Percentiles rank a stretch among this genome's conserved stretches.
Conservation (phyloP, 2,113 vertebrate genomes). For the Corythoichthys haematopterus region DNA sequence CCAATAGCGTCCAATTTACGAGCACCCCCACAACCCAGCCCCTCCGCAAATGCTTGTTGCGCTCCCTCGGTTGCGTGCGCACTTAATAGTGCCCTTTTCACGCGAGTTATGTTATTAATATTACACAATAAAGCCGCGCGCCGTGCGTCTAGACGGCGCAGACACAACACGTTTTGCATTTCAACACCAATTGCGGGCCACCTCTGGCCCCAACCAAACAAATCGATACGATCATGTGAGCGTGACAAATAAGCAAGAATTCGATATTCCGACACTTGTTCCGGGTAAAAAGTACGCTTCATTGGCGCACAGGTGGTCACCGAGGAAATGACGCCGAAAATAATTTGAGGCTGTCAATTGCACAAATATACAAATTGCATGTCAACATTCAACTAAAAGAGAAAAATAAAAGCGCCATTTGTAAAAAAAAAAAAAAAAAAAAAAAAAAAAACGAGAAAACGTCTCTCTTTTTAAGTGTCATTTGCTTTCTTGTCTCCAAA, state of each 20-base stretch:
- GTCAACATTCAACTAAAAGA: background rate
- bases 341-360: background rate
- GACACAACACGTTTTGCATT: slow-evolving; percentile 30
- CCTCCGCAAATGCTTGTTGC: slow-evolving; percentile 42
- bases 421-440: background rate
- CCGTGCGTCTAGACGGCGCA: slow-evolving; percentile 57
- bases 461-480: background rate
- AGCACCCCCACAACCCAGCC: background rate
- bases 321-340: slow-evolving; percentile 4
- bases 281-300: background rate
- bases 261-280: slow-evolving; percentile 47
- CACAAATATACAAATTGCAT: background rate
- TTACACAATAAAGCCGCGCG: slow-evolving; percentile 11
- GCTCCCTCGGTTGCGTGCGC: slow-evolving; percentile 35
- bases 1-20: slow-evolving; percentile 51
- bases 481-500: background rate
- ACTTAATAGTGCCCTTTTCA: slow-evolving; percentile 28
- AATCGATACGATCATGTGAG: slow-evolving; percentile 60
- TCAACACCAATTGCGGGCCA: background rate
- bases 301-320: slow-evolving; percentile 4
- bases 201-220: background rate
- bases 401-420: background rate
- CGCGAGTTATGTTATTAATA: slow-evolving; percentile 27
- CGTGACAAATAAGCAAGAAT: slow-evolving; percentile 46
- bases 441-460: background rate